Percentiles rank a stretch among this genome's conserved stretches.
Conservation (phyloP, 2,113 vertebrate species). For the Notothenia coriiceps region DNA sequence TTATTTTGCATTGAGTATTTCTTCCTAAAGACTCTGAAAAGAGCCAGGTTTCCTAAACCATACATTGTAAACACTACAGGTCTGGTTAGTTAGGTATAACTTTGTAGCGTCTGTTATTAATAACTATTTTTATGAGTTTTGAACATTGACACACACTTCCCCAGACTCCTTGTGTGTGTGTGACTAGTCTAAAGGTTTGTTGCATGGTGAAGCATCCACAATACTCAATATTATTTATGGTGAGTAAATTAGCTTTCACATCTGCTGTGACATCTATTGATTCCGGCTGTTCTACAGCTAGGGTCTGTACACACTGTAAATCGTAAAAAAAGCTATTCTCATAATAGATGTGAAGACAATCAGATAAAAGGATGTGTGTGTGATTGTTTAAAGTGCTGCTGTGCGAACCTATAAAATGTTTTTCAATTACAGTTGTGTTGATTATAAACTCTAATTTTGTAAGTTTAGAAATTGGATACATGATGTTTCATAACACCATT, state of each 20-base stretch:
- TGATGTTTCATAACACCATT: slow-evolving; percentile 11
- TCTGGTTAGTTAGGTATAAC: neutral
- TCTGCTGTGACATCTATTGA: neutral
- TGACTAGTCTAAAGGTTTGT: neutral
- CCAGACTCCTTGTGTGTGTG: neutral
- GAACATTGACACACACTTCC: neutral
- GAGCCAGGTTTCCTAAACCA: neutral
- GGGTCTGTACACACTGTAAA: neutral
- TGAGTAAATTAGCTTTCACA: neutral
- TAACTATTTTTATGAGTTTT: neutral
- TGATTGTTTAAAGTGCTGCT: neutral
- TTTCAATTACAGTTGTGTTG: neutral
- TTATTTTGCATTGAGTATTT: neutral
- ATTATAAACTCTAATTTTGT: neutral
- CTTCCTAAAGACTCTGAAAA: neutral
- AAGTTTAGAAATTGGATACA: slow-evolving; percentile 15
- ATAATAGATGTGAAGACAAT: neutral
- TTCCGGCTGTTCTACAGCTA: neutral
- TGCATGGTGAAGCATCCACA: neutral
- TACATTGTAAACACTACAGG: neutral
- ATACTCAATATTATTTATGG: neutral
- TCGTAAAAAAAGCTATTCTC: neutral
- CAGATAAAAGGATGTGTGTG: neutral
- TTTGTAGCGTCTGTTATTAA: neutral
- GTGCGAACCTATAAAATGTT: neutral